phyloP scores from a whole-genome alignment of 2,113 vertebrate species.

The Neotoma lepida region DNA sequence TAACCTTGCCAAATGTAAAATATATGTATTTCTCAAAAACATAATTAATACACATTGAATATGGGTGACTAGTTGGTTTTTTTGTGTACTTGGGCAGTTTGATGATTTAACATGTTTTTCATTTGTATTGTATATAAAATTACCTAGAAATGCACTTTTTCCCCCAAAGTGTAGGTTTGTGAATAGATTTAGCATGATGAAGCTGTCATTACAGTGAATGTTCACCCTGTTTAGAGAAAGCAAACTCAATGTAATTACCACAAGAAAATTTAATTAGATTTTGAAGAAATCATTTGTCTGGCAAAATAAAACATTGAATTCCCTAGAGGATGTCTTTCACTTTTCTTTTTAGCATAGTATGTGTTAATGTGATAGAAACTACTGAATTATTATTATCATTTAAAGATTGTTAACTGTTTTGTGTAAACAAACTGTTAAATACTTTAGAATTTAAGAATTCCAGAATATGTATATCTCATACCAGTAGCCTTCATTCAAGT shows the following conservation, averaged over 20 bases:
- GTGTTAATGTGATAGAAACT: background rate
- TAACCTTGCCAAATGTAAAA: slow-evolving; percentile 89
- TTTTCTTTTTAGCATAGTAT: background rate
- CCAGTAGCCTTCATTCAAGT: background rate
- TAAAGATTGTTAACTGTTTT: background rate
- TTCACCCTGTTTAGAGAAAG: slow-evolving; percentile 82
- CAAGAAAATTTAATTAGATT: slow-evolving; percentile 84
- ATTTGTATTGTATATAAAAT: slow-evolving; percentile 84
- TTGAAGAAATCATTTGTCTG: slow-evolving; percentile 84
- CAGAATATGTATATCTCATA: background rate
- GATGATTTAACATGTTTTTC: slow-evolving; percentile 78
- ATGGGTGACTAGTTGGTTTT: slow-evolving; percentile 75
- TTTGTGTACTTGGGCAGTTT: slow-evolving; percentile 84
- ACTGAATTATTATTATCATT: background rate
- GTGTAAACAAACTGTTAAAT: background rate
- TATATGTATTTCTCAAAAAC: slow-evolving; percentile 77
- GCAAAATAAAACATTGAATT: slow-evolving; percentile 88
- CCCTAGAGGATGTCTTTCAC: background rate
- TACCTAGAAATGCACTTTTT: slow-evolving; percentile 76
- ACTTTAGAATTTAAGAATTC: background rate
- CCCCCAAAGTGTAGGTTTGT: slow-evolving; percentile 81
- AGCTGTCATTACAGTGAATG: slow-evolving; percentile 87
- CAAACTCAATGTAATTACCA: slow-evolving; percentile 82
- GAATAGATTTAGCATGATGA: slow-evolving; percentile 88
- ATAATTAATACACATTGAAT: slow-evolving; percentile 58